Base-by-base conservation (phyloP, 2,797 vertebrate genomes). In the Intellagama lesueurii region DNA sequence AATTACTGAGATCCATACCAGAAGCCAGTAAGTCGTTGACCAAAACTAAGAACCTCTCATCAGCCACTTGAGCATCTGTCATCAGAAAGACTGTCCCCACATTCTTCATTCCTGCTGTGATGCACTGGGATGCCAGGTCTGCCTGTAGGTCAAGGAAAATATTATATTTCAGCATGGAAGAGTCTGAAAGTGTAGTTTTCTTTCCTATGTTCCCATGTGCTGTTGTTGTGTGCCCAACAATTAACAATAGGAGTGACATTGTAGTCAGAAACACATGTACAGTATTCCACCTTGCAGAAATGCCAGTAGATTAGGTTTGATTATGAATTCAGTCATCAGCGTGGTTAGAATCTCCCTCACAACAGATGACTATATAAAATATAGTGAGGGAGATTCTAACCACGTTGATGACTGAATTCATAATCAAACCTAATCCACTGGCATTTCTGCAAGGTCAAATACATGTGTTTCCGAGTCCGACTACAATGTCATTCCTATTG, bases 21-120 rank as follows among this genome's bases (percentile, higher is more conserved):
- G 98, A 98, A 83, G 98, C 98, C 96, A 99, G 88, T 89, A 99
- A 98, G 94, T 99, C 98, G 69, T 99, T 99, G 95, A 99, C 95
- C 95, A 98, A 97, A 93, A 99, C 98, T 22, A 99, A 97, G 96
- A 99, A 99, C 96, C 97, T 98, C 93, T 99, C 99, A 0, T 99
- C 98, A 0, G 96, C 96, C 93, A 99, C 97, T 88, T 99, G 99
- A 0, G 97, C 95, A 0, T 99, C 99, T 0, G 98, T 99, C 98
- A 99, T 98, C n/a, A 99, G 97, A 89, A 99, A 95, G 79, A 99
- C 98, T 0, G 96, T 98, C 95, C 98, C 98, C 87, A 98, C 44
- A 73, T 98, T 97, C 97, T 99, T 99, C 91, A 99, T 92, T 0
- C 99, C 99, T 0, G 98, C 98, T 97, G 98, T 98, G 92, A 99